Conservation (phyloP, 2,797 vertebrate genomes). For the Sebastes hubbsi region DNA sequence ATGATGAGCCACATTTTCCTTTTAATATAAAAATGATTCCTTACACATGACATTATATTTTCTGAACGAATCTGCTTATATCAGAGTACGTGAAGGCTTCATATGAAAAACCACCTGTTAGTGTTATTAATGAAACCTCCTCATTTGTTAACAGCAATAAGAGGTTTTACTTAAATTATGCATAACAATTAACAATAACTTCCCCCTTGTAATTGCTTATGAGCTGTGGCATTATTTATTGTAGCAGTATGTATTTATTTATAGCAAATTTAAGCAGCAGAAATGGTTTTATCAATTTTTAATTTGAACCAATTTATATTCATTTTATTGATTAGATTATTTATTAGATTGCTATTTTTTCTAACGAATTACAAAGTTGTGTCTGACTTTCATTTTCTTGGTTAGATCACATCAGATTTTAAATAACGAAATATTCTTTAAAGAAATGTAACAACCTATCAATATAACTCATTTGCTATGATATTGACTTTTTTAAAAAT, state of each 20-base stretch:
- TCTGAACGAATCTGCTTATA: neutral
- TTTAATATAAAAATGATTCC: slow-evolving; percentile 3
- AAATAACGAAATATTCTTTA: neutral
- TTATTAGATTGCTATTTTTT: neutral
- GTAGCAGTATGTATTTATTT: neutral
- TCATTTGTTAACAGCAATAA: neutral
- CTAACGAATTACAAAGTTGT: neutral
- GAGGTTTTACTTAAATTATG: neutral
- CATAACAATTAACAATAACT: neutral
- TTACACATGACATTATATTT: neutral
- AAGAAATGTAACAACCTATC: neutral
- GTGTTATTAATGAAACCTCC: neutral
- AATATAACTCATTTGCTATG: neutral
- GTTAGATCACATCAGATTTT: neutral
- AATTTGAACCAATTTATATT: rapidly evolving
- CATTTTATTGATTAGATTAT: neutral
- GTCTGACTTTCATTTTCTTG: neutral
- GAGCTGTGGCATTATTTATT: neutral
- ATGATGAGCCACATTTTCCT: slow-evolving; percentile 5
- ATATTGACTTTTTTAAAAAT: neutral
- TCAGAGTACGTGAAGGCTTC: slow-evolving; percentile 15
- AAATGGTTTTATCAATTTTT: neutral
- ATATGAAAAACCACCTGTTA: slow-evolving; percentile 46
- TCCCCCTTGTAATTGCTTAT: neutral
- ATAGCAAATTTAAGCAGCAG: neutral